Evolutionary conservation across 2,113 vertebrate genomes (phyloP).

Genomic region (Orthochromis malagaraziensis): DNA sequence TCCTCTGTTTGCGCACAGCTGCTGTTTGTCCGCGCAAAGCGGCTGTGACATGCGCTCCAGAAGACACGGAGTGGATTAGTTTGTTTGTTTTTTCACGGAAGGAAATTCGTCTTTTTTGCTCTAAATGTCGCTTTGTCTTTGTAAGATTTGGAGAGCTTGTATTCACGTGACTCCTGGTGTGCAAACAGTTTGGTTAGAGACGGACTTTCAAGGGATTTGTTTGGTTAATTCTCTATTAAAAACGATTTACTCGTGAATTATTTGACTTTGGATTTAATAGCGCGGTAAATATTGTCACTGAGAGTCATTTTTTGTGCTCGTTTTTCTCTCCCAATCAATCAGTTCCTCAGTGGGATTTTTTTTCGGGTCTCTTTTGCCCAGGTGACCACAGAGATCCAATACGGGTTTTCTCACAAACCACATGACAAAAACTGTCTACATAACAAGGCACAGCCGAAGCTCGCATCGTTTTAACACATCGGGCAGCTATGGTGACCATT

Average conservation of each 20-base stretch:
- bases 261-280: background rate
- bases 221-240: background rate
- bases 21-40: constrained; percentile 55
- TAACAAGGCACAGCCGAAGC: background rate
- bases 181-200: background rate
- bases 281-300: accelerated
- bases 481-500: background rate
- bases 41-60: constrained; percentile 36
- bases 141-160: accelerated
- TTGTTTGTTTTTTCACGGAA: background rate
- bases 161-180: background rate
- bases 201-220: background rate
- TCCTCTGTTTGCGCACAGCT: constrained; percentile 10
- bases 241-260: accelerated
- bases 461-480: accelerated
- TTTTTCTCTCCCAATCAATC: background rate
- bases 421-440: constrained; percentile 45
- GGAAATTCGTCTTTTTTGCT: background rate
- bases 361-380: constrained; percentile 40
- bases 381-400: constrained; percentile 72
- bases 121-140: background rate
- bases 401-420: constrained; percentile 71
- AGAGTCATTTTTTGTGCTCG: accelerated
- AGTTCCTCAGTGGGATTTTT: background rate
- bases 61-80: constrained; percentile 67